Evolutionary conservation across 2,888 invertebrate species (phyloP), one percentile per base, ranked within the genome.

Genomic region (Trichopria drosophilae): DNA sequence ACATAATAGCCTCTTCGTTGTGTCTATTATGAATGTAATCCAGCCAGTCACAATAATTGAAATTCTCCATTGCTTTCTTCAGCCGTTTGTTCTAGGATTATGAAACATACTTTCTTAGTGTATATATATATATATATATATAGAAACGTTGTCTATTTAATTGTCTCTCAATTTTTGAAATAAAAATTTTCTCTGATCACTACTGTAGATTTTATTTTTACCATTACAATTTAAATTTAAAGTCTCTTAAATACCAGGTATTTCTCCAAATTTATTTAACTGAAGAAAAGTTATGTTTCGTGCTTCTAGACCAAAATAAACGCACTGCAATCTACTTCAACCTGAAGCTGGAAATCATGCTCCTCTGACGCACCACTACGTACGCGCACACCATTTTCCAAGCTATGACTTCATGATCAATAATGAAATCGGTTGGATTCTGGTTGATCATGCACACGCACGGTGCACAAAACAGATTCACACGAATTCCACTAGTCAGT

Each of bases 1-100:
- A n/a, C n/a, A n/a, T n/a, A n/a, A n/a, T n/a, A n/a, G n/a, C n/a
- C n/a, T n/a, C n/a, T n/a, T n/a, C n/a, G n/a, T n/a, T n/a, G n/a
- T n/a, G n/a, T n/a, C n/a, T n/a, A n/a, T n/a, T n/a, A n/a, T n/a
- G n/a, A n/a, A n/a, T n/a, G n/a, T n/a, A n/a, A n/a, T n/a, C n/a
- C n/a, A n/a, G n/a, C n/a, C n/a, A n/a, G n/a, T n/a, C n/a, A n/a
- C n/a, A n/a, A n/a, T n/a, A n/a, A n/a, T n/a, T n/a, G n/a, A n/a
- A n/a, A n/a, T n/a, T n/a, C n/a, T n/a, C n/a, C n/a, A n/a, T n/a
- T n/a, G 31, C 29, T 4, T 28, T 13, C 32, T n/a, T 41, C 42
- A 29, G 32, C 34, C 35, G 42, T 49, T 42, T 49, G 28, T 49
- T 49, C 19, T 42, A 22, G 48, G 41, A 23, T 49, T 49, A 18